A percentile compares a stretch with the other conserved stretches of the same genome.
Evolutionary conservation across 2,113 vertebrate species (phyloP).

Genomic region (Takifugu bimaculatus): DNA sequence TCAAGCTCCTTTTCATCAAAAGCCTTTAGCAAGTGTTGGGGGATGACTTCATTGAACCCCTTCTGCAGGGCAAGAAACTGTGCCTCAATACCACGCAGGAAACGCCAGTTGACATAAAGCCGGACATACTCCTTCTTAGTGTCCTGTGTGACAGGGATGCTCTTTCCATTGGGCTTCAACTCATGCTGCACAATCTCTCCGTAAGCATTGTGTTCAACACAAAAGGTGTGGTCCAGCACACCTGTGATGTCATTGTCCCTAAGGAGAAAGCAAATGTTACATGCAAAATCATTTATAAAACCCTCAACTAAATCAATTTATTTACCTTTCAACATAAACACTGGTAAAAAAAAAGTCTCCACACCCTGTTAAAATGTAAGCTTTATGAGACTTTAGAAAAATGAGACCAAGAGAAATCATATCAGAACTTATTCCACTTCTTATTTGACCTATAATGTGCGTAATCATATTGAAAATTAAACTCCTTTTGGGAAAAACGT

Average conservation of each 20-base stretch:
- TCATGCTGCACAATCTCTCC: slow-evolving; percentile 98
- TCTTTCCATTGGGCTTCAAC: slow-evolving; percentile 97
- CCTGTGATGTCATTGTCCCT: slow-evolving; percentile 98
- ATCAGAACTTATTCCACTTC: too few species aligned
- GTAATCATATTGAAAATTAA: too few species aligned
- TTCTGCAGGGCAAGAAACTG: slow-evolving; percentile 98
- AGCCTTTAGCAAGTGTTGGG: slow-evolving; percentile 95
- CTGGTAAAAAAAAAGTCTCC: too few species aligned
- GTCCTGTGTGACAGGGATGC: slow-evolving; percentile 91
- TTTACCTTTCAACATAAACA: too few species aligned
- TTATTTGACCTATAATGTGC: too few species aligned
- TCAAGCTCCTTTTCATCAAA: slow-evolving; percentile 99
- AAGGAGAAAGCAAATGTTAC: slow-evolving; percentile 10
- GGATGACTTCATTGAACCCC: slow-evolving; percentile 98
- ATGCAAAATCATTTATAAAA: too few species aligned
- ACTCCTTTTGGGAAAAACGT: too few species aligned
- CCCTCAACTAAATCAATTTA: too few species aligned
- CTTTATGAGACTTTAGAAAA: too few species aligned
- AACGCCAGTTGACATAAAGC: slow-evolving; percentile 99
- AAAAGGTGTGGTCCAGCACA: slow-evolving; percentile 98
- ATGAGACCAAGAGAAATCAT: too few species aligned
- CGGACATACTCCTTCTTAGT: slow-evolving; percentile 98
- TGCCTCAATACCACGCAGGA: slow-evolving; percentile 95
- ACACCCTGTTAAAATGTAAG: too few species aligned
- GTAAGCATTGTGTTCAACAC: slow-evolving; percentile 96